phyloP scores from a whole-genome alignment of 2,888 invertebrate species.

The Hydrotaea diabolus region DNA sequence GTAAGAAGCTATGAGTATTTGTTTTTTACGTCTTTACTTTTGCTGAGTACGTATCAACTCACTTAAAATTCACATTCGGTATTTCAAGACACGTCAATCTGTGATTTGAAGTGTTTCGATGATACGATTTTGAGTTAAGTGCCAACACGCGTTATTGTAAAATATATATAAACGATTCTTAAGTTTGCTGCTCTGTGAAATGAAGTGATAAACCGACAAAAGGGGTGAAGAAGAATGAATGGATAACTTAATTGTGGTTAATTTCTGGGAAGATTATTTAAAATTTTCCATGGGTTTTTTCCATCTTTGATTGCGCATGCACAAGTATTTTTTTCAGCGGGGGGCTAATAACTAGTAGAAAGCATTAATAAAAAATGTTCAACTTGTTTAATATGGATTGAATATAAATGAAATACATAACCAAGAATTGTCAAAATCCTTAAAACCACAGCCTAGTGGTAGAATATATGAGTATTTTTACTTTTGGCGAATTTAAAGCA shows the following conservation, averaged over 20 bases:
- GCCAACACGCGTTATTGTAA: constrained; percentile 51
- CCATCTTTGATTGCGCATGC: neutral
- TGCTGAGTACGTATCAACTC: neutral
- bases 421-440: no score
- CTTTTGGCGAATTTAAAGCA: no score
- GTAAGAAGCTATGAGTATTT: neutral
- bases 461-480: no score
- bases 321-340: no score
- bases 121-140: constrained; percentile 43
- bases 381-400: no score
- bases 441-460: no score
- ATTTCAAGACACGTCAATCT: constrained; percentile 56
- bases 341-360: no score
- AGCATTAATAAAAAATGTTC: no score
- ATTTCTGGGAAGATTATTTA: neutral
- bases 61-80: constrained; percentile 29
- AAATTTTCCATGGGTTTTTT: neutral
- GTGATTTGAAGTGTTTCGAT: constrained; percentile 23
- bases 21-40: neutral
- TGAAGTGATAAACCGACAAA: neutral
- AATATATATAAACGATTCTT: constrained; percentile 36
- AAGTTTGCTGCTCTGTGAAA: neutral
- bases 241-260: constrained; percentile 5
- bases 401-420: no score
- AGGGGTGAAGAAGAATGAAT: neutral